These are phyloP conservation scores for Motacilla tschutschensis DNA, from an alignment of 2,113 vertebrate species.

Conservation along the genomic window DNA sequence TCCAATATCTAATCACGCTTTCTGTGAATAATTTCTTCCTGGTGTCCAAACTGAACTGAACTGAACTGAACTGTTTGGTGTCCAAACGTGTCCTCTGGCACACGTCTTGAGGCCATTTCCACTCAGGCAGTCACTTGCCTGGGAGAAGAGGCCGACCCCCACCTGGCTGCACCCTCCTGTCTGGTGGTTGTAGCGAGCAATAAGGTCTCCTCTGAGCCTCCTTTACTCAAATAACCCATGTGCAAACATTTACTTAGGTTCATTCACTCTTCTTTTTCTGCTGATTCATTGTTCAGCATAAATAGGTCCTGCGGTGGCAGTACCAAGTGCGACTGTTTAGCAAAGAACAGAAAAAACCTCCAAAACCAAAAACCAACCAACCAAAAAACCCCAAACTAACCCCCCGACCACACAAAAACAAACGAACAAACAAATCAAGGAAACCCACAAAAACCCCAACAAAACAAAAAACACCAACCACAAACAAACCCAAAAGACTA, in stretches of 20 bases:
- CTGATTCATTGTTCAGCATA: not conserved
- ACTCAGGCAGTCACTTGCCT: not conserved
- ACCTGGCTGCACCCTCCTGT: not conserved
- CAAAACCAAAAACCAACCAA: rapidly evolving
- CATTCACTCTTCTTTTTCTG: not conserved
- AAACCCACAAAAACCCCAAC: not conserved
- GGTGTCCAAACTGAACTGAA: not conserved
- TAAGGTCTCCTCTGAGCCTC: not conserved
- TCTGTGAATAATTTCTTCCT: not conserved
- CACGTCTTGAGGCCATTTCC: not conserved
- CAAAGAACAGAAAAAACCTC: not conserved
- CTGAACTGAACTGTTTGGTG: no score
- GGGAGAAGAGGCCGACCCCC: not conserved
- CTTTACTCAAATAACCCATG: not conserved
- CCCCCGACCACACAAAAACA: not conserved
- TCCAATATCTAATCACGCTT: not conserved
- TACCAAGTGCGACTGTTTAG: rapidly evolving
- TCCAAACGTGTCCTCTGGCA: no score
- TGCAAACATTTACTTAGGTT: not conserved
- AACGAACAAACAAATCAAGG: not conserved
- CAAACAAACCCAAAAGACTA: not conserved
- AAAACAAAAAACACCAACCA: not conserved
- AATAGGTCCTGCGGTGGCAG: rapidly evolving
- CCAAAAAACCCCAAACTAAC: not conserved
- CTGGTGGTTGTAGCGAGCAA: no score